Evolutionary conservation across 2,888 invertebrate species (phyloP).

Genomic region (Pachliopta kotzebuea): DNA sequence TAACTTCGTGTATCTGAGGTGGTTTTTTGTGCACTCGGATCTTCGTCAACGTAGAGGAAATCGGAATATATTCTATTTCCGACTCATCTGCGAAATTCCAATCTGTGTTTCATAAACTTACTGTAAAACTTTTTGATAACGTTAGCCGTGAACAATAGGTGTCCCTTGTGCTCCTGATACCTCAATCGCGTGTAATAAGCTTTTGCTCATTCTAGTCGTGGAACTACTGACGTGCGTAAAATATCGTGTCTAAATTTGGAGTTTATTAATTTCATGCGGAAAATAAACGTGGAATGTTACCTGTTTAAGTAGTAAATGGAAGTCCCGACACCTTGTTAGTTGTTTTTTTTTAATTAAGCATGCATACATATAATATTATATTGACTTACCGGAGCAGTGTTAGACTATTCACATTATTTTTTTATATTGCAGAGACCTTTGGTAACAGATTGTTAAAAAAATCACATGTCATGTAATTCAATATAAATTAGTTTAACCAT

Average conservation of each 20-base stretch:
- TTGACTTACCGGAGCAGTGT: slow-evolving; percentile 65
- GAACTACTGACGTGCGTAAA: slow-evolving; percentile 51
- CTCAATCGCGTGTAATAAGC: slow-evolving; percentile 55
- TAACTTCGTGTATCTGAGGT: slow-evolving; percentile 75
- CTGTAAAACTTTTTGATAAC: slow-evolving; percentile 43
- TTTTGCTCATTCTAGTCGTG: slow-evolving; percentile 52
- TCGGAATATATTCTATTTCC: slow-evolving; percentile 90
- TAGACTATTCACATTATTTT: slow-evolving; percentile 57
- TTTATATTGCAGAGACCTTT: slow-evolving; percentile 41
- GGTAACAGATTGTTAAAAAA: no score
- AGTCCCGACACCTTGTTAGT: slow-evolving; percentile 68
- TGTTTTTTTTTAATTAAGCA: slow-evolving; percentile 42
- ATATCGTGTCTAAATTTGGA: slow-evolving; percentile 75
- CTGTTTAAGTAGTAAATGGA: slow-evolving; percentile 51
- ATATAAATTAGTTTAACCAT: slow-evolving; percentile 4
- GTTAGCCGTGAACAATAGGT: slow-evolving; percentile 69
- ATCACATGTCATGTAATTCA: slow-evolving; percentile 34
- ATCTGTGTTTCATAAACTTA: slow-evolving; percentile 44
- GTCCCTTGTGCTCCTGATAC: slow-evolving; percentile 60
- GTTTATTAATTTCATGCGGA: slow-evolving; percentile 63
- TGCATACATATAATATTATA: slow-evolving; percentile 49
- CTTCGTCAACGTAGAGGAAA: slow-evolving; percentile 89
- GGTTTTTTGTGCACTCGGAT: slow-evolving; percentile 87
- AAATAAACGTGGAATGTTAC: slow-evolving; percentile 45
- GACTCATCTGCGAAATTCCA: slow-evolving; percentile 85